Evolutionary conservation across 2,113 vertebrate species (phyloP).

Genomic region (Ctenodactylus gundi): DNA sequence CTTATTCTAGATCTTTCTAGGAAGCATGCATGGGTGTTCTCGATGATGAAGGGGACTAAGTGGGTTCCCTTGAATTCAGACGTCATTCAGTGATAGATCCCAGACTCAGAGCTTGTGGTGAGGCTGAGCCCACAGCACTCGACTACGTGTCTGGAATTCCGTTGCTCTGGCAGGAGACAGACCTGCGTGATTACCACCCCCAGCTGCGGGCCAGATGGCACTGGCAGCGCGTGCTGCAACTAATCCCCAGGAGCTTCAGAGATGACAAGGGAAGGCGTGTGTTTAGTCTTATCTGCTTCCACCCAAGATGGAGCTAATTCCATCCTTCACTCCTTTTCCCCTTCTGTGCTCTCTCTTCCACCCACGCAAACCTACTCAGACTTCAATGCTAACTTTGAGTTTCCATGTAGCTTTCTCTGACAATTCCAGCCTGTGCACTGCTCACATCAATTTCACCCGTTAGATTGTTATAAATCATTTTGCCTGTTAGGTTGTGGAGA

Average conservation of each 20-base stretch:
- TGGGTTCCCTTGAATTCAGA: neutral
- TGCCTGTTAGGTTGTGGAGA: neutral
- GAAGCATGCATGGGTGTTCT: neutral
- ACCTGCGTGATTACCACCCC: neutral
- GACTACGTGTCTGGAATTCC: neutral
- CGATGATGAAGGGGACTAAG: neutral
- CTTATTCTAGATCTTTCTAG: conserved; percentile 15
- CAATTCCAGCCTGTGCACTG: neutral
- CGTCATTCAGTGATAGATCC: neutral
- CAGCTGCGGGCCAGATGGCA: conserved; percentile 43
- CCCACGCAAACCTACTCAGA: neutral
- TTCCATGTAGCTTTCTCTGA: neutral
- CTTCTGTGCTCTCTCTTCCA: neutral
- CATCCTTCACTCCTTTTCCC: neutral
- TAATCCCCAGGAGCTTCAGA: neutral
- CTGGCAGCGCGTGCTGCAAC: neutral
- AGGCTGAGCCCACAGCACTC: neutral
- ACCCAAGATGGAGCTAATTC: neutral
- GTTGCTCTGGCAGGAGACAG: neutral
- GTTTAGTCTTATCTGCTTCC: neutral
- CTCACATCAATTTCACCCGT: neutral
- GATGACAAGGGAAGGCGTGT: neutral
- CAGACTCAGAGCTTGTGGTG: neutral
- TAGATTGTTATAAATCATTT: neutral
- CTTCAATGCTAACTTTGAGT: neutral